Base-by-base conservation (phyloP, 1,140 invertebrate species). In the Lepidurus apus region DNA sequence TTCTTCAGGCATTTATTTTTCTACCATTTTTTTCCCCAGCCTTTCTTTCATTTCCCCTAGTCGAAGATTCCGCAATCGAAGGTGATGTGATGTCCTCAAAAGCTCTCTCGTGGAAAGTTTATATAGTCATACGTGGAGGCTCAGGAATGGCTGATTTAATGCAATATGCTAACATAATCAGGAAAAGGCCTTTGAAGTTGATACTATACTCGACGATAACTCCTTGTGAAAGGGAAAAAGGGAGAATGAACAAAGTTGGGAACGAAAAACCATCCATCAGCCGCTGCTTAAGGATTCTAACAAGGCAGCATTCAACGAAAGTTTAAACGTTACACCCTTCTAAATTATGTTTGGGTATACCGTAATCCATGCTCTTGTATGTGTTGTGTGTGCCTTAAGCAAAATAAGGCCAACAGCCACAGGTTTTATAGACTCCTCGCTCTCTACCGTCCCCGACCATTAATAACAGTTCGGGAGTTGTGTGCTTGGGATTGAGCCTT, bases 251-350 rank as follows among this genome's bases (percentile, higher is more conserved):
- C 17, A 65, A n/a, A 65, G 53, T 65, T 9, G n/a, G 53, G 53
- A 21, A 65, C 21, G 53, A 65, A 65, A 65, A 65, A 65, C 53
- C 53, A 65, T 65, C 53, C 8, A 65, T 65, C 53, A 65, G 13
- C 53, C 53, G 53, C 53, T 65, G 53, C 53, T 65, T 65, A 65
- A 34, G 53, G 53, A 65, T 65, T 65, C 53, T 65, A 65, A 65
- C 53, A 65, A 65, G 53, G 53, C 53, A 65, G 53, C 21, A 65
- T 65, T 65, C 53, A 65, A 65, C 53, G 53, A 65, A 65, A 65
- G 53, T 21, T 65, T 65, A 13, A 17, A 65, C 53, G 53, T 65
- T 65, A 65, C 53, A 65, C 53, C 53, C 53, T 65, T 65, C 13
- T 65, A 47, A n/a, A 17, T 7, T 65, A 65, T 65, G 53, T 17